phyloP scores from a whole-genome alignment of 2,797 vertebrate genomes.

The Arctocebus calabarensis region DNA sequence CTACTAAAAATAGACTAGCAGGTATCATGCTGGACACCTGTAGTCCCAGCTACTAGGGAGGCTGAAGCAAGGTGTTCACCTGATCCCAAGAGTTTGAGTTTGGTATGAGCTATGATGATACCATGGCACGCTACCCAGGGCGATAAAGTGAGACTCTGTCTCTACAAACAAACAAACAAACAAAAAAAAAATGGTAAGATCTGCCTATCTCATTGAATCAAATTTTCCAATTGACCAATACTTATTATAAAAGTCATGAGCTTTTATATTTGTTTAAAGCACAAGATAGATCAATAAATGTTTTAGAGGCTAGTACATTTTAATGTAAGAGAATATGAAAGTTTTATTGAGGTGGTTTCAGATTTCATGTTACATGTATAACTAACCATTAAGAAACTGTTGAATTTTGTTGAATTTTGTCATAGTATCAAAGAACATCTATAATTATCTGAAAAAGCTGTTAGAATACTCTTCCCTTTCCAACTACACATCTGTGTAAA shows the following conservation, averaged over 20 bases:
- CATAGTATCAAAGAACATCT: neutral
- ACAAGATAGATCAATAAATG: neutral
- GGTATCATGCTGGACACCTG: too few relatives aligned
- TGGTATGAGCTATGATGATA: too few relatives aligned
- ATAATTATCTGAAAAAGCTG: neutral
- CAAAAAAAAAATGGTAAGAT: too few relatives aligned
- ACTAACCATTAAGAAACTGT: neutral
- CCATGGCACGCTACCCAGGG: too few relatives aligned
- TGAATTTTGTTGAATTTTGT: neutral
- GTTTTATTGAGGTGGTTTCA: conserved; percentile 7
- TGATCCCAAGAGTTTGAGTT: too few relatives aligned
- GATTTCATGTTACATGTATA: neutral
- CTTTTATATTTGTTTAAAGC: conserved; percentile 25
- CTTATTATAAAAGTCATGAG: neutral
- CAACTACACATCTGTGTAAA: neutral
- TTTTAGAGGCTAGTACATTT: conserved; percentile 8
- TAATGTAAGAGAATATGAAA: neutral
- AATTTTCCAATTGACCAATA: neutral
- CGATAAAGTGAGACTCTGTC: too few relatives aligned
- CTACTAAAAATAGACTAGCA: too few relatives aligned
- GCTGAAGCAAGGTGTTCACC: too few relatives aligned
- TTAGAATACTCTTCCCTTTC: neutral
- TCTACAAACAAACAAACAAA: too few relatives aligned
- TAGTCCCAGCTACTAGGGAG: too few relatives aligned
- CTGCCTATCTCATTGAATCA: neutral